Evolutionary conservation across 2,113 vertebrate genomes (phyloP).

Genomic region (Cottus gobio): DNA sequence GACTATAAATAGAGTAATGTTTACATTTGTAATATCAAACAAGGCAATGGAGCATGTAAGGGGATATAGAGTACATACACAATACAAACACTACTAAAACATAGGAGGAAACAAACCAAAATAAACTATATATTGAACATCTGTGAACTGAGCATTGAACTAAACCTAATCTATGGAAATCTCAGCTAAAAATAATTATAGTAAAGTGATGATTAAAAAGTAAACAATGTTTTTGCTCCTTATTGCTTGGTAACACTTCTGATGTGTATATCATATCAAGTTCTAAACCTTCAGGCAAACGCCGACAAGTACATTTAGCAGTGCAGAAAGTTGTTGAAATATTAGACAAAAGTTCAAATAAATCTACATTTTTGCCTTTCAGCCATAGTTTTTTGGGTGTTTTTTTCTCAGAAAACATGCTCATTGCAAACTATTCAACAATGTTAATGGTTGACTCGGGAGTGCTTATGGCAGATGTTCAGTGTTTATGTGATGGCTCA

Average conservation of each 20-base stretch:
- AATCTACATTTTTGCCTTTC: conserved; percentile 9
- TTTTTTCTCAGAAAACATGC: neutral
- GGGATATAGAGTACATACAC: neutral
- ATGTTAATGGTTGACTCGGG: conserved; percentile 83
- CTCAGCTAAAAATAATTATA: neutral
- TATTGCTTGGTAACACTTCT: neutral
- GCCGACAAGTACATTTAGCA: conserved; percentile 13
- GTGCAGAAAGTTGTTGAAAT: conserved; percentile 22
- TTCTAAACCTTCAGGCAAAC: conserved; percentile 21
- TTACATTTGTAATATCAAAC: neutral
- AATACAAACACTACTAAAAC: neutral
- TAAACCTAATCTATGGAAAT: neutral
- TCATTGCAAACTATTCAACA: conserved; percentile 51
- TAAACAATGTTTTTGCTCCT: neutral
- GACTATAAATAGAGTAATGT: neutral
- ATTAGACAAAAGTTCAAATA: conserved; percentile 16
- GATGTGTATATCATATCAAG: conserved; percentile 4
- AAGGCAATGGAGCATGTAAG: neutral
- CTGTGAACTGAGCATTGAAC: neutral
- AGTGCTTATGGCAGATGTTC: conserved; percentile 87
- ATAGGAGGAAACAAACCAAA: neutral
- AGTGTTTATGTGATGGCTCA: conserved; percentile 84
- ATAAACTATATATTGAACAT: neutral
- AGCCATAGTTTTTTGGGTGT: neutral
- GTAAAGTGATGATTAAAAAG: neutral